A percentile compares a stretch with the other conserved stretches of the same genome.
phyloP scores from a whole-genome alignment of 1,140 invertebrate species.

The Drosophila orosa region DNA sequence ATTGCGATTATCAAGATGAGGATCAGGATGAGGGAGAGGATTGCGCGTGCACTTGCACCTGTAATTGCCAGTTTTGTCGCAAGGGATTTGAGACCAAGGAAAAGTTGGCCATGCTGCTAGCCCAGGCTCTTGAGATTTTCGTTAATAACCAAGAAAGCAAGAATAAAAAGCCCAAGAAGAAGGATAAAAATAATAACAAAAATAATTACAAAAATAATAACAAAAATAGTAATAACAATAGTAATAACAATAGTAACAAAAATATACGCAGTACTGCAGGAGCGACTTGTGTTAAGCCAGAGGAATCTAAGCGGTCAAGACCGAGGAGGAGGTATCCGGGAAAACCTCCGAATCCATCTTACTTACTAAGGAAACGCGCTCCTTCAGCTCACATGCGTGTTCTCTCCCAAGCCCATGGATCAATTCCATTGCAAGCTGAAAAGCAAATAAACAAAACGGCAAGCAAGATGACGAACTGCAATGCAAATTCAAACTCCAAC shows the following conservation, averaged over 20 bases:
- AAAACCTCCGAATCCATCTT: too few relatives aligned
- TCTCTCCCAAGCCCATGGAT: background rate
- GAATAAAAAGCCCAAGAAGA: background rate
- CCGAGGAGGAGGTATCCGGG: too few relatives aligned
- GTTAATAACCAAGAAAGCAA: background rate
- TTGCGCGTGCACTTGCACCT: background rate
- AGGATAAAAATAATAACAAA: background rate
- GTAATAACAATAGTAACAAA: background rate
- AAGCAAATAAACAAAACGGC: background rate
- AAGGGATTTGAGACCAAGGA: constrained; percentile 5
- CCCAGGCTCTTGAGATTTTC: constrained; percentile 52
- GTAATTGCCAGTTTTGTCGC: constrained; percentile 26
- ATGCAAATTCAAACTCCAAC: too few relatives aligned
- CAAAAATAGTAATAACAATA: background rate
- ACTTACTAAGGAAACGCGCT: background rate
- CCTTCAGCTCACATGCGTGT: background rate
- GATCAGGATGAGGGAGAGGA: too few relatives aligned
- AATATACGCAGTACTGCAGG: too few relatives aligned
- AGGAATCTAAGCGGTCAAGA: background rate
- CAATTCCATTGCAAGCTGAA: background rate
- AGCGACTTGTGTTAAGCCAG: background rate
- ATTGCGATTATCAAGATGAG: background rate
- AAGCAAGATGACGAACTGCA: background rate
- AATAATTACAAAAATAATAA: background rate
- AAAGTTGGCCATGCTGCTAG: constrained; percentile 30